Evolutionary conservation across 92 coral and sea anemone genomes (phyloP).

Genomic region (Metridium senile): DNA sequence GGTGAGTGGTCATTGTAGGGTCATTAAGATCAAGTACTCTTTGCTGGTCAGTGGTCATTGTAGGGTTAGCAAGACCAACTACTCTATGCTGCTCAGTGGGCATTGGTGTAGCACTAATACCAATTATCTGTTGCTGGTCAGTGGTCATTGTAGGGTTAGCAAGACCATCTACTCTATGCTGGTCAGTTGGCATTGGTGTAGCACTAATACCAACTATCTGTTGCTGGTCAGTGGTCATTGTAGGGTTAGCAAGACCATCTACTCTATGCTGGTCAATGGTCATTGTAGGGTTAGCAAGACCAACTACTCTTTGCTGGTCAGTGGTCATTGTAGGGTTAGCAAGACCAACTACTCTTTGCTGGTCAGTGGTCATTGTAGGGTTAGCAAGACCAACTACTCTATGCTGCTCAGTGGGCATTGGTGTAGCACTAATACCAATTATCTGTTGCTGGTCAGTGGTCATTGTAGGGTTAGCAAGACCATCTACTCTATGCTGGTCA

Average conservation of each 20-base stretch:
- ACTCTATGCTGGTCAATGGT: not conserved
- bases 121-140: not conserved
- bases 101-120: not conserved
- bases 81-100: not conserved
- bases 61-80: not conserved
- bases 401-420: not conserved
- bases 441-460: constrained; percentile 2
- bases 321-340: not conserved
- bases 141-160: not conserved
- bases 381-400: not conserved
- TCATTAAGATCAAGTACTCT: not conserved
- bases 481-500: not conserved
- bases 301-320: not conserved
- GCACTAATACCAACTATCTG: not conserved
- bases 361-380: not conserved
- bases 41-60: constrained; percentile 5
- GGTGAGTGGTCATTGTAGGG: not conserved
- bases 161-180: not conserved
- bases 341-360: not conserved
- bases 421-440: not conserved
- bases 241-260: not conserved
- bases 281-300: not conserved
- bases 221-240: not conserved
- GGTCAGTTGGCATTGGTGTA: not conserved
- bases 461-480: not conserved